These are phyloP conservation scores for Ochotona curzoniae DNA, from an alignment of 2,113 vertebrate genomes.

Conservation along the genomic window DNA sequence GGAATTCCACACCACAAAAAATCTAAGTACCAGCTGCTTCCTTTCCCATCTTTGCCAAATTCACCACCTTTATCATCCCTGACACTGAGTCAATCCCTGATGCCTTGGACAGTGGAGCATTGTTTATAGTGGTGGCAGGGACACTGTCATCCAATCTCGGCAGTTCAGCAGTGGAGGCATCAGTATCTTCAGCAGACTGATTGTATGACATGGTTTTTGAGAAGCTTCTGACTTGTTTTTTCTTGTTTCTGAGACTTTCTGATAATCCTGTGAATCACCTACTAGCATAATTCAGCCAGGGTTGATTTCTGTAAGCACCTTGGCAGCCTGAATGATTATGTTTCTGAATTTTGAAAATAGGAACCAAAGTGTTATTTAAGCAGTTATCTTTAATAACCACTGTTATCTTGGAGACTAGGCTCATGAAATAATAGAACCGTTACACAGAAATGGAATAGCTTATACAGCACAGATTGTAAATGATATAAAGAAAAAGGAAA, in stretches of 20 bases:
- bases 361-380: conserved; percentile 32
- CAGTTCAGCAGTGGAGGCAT: neutral
- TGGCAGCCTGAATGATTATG: neutral
- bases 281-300: neutral
- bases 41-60: neutral
- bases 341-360: conserved; percentile 21
- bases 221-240: neutral
- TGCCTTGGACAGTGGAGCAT: neutral
- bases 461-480: conserved; percentile 10
- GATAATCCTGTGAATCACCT: neutral
- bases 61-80: neutral
- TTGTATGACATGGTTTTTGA: neutral
- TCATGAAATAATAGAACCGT: neutral
- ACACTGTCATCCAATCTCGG: neutral
- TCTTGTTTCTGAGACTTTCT: conserved; percentile 36
- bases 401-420: neutral
- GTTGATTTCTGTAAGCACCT: conserved; percentile 33
- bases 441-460: neutral
- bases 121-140: neutral
- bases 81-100: neutral
- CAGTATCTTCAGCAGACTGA: neutral
- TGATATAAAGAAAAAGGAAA: conserved; percentile 12
- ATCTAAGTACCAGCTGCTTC: conserved; percentile 16
- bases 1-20: neutral
- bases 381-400: neutral